Base-by-base conservation (phyloP, 1,140 invertebrate species). In the Myzus persicae region DNA sequence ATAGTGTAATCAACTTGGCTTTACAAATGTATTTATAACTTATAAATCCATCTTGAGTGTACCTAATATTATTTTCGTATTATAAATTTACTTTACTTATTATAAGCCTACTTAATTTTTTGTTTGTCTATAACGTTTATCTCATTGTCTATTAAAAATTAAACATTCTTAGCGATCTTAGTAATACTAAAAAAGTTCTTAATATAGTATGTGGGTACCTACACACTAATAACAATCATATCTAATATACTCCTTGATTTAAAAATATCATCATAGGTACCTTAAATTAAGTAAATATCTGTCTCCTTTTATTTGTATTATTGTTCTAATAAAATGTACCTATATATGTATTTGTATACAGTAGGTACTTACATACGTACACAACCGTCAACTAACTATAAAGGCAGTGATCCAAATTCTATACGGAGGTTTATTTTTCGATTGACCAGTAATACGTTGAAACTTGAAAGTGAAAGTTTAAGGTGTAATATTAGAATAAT, bases 381-480 rank as follows among this genome's bases (percentile, higher is more conserved):
- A 48, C n/a, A 54, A 89, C 0, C 31, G 24, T 89, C 8, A 89
- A 89, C 51, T 31, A 42, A 67, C 18, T 67, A 42, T 26, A 67
- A 42, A 90, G 89, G 89, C 89, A 90, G 26, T n/a, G 7, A 26
- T 40, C 89, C 89, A 90, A 90, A 90, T 59, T 90, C 5, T 67
- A 20, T 90, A 67, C 38, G 1, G 8, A 67, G 26, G 26, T 67
- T 67, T 90, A 90, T 67, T 67, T 59, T 90, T 90, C 14, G 87
- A 54, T 89, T 54, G 46, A 44, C 36, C 9, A 38, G 38, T 54
- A 40, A 14, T 31, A 67, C 14, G 14, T 44, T 44, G 42, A 90
- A 67, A 67, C 24, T 90, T 90, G n/a, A 90, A 90, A 90, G 89
- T 22, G 89, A 90, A 59, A 90, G 89, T 42, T 90, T 59, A 59